Evolutionary conservation across 2,113 vertebrate genomes (phyloP).

Genomic region (Cryptomyrus ogoouensis): DNA sequence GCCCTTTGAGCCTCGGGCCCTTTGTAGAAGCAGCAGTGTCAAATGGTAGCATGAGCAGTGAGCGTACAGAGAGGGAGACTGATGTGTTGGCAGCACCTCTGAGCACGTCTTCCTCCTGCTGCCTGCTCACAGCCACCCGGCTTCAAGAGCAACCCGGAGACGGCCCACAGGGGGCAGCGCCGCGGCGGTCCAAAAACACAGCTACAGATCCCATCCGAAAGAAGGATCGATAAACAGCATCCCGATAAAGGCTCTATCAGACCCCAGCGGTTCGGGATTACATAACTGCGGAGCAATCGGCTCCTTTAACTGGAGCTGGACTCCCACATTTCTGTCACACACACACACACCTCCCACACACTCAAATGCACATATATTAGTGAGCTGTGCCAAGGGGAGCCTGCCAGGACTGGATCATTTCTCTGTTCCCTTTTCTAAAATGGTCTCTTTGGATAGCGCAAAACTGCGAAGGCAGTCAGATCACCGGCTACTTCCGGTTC

Average conservation of each 20-base stretch:
- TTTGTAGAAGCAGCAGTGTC: background rate
- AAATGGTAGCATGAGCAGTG: background rate
- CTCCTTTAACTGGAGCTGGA: background rate
- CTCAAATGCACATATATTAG: background rate
- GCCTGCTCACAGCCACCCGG: background rate
- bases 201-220: slow-evolving; percentile 8
- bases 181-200: background rate
- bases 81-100: background rate
- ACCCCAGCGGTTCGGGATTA: background rate
- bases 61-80: background rate
- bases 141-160: background rate
- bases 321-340: background rate
- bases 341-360: slow-evolving; percentile 12
- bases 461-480: background rate
- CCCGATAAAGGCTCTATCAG: background rate
- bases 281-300: background rate
- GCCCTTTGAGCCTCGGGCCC: background rate
- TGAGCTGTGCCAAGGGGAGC: background rate
- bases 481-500: background rate
- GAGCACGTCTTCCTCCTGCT: background rate
- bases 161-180: background rate
- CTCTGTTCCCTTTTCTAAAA: background rate
- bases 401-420: background rate
- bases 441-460: background rate
- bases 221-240: background rate